These are phyloP conservation scores for Drepana falcataria DNA, from an alignment of 2,888 invertebrate species.

Conservation along the genomic window DNA sequence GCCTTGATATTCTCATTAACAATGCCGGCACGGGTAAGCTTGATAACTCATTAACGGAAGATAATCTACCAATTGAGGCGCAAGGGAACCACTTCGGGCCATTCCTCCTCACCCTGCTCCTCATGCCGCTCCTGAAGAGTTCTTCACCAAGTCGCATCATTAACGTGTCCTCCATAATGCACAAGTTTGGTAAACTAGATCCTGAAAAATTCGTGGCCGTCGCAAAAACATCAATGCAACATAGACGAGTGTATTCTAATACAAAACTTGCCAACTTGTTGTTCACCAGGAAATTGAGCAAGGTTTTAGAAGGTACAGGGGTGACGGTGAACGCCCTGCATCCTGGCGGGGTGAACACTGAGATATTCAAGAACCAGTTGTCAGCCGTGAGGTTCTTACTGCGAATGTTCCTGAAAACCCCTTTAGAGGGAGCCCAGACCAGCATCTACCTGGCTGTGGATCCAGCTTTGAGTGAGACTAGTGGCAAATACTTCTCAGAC, in stretches of 20 bases:
- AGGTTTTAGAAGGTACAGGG: slow-evolving; percentile 78
- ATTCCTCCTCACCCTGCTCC: slow-evolving; percentile 90
- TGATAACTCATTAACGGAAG: slow-evolving; percentile 82
- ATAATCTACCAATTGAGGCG: slow-evolving; percentile 90
- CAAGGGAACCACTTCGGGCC: slow-evolving; percentile 95
- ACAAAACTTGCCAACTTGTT: slow-evolving; percentile 88
- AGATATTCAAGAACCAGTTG: slow-evolving; percentile 85
- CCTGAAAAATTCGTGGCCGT: slow-evolving; percentile 83
- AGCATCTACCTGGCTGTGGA: slow-evolving; percentile 83
- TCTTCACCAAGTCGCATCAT: slow-evolving; percentile 85
- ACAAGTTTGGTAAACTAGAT: slow-evolving; percentile 82
- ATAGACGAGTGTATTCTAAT: slow-evolving; percentile 78
- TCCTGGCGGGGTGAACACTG: slow-evolving; percentile 88
- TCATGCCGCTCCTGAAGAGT: slow-evolving; percentile 85
- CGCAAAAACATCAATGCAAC: slow-evolving; percentile 64
- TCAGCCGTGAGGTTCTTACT: slow-evolving; percentile 77
- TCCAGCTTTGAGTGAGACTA: slow-evolving; percentile 81
- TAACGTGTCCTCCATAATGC: slow-evolving; percentile 86
- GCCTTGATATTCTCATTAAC: slow-evolving; percentile 88
- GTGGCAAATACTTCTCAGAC: slow-evolving; percentile 87
- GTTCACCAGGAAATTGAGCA: slow-evolving; percentile 82
- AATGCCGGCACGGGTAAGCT: slow-evolving; percentile 89
- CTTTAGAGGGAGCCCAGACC: slow-evolving; percentile 87
- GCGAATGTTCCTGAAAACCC: slow-evolving; percentile 81
- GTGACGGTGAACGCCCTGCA: slow-evolving; percentile 89